Conservation (phyloP, 2,888 invertebrate species). For the Lagria hirta region DNA sequence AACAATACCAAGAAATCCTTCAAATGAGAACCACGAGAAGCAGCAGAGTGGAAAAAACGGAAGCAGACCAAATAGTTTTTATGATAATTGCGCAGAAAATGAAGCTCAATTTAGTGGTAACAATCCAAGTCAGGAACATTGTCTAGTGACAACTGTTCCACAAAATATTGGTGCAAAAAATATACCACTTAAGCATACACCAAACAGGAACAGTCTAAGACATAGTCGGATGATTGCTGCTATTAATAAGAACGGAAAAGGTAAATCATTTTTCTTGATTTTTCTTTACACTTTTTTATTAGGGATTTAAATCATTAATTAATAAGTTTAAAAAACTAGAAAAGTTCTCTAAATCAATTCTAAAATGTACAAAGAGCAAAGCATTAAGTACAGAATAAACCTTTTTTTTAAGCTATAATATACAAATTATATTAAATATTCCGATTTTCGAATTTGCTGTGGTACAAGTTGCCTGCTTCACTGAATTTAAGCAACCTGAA, state of each 20-base stretch:
- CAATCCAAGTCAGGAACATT: constrained; percentile 57
- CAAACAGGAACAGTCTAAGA: constrained; percentile 67
- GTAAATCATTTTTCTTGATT: constrained; percentile 42
- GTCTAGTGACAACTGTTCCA: constrained; percentile 66
- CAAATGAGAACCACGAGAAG: constrained; percentile 9
- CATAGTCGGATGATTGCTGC: constrained; percentile 73
- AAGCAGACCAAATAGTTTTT: constrained; percentile 54
- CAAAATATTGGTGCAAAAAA: constrained; percentile 65
- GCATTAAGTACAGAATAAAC: no score
- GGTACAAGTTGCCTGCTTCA: no score
- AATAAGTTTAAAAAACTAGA: no score
- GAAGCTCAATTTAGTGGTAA: constrained; percentile 23
- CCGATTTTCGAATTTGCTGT: no score
- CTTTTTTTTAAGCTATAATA: no score
- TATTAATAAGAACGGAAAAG: constrained; percentile 61
- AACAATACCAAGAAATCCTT: no score
- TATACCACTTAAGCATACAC: constrained; percentile 67
- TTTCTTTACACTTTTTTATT: no score
- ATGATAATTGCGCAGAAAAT: constrained; percentile 50
- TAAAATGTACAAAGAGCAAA: no score
- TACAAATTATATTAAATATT: no score
- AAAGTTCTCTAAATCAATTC: no score
- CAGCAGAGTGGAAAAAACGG: constrained; percentile 15
- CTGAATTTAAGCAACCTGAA: no score
- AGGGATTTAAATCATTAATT: no score